Percentiles rank a stretch among this genome's conserved stretches.
Evolutionary conservation across 2,888 invertebrate species (phyloP).

Genomic region (Sinelater perroti): DNA sequence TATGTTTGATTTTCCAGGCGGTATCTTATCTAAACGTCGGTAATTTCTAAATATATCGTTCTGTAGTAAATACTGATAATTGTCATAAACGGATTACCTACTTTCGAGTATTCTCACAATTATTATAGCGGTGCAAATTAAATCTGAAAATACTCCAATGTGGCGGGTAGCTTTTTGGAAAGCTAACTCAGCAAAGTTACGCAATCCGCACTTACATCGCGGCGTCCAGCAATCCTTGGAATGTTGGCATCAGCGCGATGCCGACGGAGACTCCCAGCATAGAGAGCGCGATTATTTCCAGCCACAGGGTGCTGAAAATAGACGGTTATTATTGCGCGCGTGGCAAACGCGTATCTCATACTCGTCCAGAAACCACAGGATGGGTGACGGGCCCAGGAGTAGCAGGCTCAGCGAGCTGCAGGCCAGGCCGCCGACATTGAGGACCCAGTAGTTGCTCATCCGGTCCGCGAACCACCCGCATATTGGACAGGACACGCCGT

Average conservation of each 20-base stretch:
- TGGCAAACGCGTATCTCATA: no score
- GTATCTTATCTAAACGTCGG: no score
- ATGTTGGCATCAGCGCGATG: conserved; percentile 75
- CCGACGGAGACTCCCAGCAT: conserved; percentile 74
- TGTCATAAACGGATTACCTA: no score
- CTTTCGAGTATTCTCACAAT: no score
- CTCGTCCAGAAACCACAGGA: conserved; percentile 66
- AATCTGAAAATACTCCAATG: no score
- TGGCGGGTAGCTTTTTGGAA: no score
- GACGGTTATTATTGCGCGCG: neutral
- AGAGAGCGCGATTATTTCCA: conserved; percentile 72
- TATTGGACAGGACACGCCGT: conserved; percentile 75
- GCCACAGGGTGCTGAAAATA: conserved; percentile 69
- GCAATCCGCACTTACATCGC: conserved; percentile 69
- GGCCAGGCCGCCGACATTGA: conserved; percentile 75
- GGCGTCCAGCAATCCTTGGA: conserved; percentile 75
- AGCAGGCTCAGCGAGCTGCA: conserved; percentile 68
- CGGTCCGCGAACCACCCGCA: conserved; percentile 77
- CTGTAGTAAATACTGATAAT: no score
- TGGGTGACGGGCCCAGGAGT: conserved; percentile 73
- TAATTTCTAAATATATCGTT: no score
- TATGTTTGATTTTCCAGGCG: no score
- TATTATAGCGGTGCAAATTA: no score
- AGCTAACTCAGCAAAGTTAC: no score
- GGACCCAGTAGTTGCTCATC: conserved; percentile 72